phyloP scores from a whole-genome alignment of 2,797 vertebrate species.

The Bovichtus diacanthus region DNA sequence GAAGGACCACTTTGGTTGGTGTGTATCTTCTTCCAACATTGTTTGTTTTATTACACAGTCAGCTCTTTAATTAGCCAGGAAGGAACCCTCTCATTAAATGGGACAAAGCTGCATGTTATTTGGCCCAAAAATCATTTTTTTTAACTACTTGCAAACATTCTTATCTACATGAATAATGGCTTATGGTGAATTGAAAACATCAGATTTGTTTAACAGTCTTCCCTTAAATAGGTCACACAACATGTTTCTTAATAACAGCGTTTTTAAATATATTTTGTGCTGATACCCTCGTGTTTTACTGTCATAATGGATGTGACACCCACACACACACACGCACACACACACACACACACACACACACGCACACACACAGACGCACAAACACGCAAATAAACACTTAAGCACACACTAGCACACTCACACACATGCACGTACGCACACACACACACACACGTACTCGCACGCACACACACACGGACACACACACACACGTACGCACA shows the following conservation, averaged over 20 bases:
- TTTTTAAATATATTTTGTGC: neutral
- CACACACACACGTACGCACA: neutral
- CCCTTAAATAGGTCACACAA: constrained; percentile 10
- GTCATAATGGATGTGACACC: neutral
- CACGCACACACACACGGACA: constrained; percentile 3
- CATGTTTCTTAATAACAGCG: neutral
- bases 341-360: neutral
- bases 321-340: neutral
- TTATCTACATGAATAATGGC: neutral
- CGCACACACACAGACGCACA: neutral
- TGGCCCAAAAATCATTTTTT: neutral
- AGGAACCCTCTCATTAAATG: neutral
- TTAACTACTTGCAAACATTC: neutral
- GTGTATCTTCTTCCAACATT: too few relatives aligned
- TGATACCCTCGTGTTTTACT: neutral
- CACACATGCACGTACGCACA: constrained; percentile 6
- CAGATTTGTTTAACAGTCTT: neutral
- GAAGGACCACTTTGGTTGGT: too few relatives aligned
- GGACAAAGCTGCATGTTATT: neutral
- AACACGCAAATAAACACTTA: constrained; percentile 1
- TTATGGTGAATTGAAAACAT: neutral
- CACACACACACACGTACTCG: neutral
- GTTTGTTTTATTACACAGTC: too few relatives aligned
- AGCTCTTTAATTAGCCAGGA: neutral
- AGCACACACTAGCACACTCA: neutral